Percentiles rank a stretch among this genome's conserved stretches.
phyloP scores from a whole-genome alignment of 2,797 vertebrate genomes.

The Sebastes nivosus region DNA sequence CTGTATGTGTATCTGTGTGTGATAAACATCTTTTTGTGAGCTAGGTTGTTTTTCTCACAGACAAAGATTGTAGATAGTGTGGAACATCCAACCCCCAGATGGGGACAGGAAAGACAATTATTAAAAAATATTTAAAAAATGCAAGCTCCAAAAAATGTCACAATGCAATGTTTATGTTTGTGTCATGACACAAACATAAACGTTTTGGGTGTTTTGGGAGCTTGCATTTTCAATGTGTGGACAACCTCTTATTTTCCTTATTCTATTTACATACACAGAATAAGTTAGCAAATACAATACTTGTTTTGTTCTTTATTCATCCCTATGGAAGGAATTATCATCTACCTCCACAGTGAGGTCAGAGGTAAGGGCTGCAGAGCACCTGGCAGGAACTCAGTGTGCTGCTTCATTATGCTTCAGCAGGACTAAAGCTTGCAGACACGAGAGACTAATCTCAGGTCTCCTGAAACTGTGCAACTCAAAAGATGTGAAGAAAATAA shows the following conservation, averaged over 20 bases:
- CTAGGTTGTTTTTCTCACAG: neutral
- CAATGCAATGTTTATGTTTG: neutral
- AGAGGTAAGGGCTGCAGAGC: neutral
- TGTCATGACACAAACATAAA: neutral
- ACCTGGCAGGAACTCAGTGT: neutral
- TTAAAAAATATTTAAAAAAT: no score
- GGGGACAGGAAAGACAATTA: neutral
- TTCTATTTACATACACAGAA: neutral
- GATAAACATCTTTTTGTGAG: slow-evolving; percentile 4
- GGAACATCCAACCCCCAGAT: neutral
- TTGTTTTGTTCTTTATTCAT: neutral
- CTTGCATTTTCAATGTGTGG: neutral
- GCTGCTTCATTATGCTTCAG: neutral
- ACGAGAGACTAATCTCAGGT: neutral
- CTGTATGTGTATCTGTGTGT: neutral
- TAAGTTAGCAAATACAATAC: neutral
- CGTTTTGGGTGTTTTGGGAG: no score
- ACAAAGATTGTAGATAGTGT: neutral
- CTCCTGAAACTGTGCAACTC: neutral
- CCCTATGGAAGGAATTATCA: neutral
- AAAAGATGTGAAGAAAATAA: neutral
- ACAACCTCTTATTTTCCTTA: neutral
- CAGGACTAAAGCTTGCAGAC: neutral
- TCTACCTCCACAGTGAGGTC: neutral
- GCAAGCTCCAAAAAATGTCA: neutral